Base-by-base conservation (phyloP, 1,140 invertebrate genomes). In the Magallana angulata region DNA sequence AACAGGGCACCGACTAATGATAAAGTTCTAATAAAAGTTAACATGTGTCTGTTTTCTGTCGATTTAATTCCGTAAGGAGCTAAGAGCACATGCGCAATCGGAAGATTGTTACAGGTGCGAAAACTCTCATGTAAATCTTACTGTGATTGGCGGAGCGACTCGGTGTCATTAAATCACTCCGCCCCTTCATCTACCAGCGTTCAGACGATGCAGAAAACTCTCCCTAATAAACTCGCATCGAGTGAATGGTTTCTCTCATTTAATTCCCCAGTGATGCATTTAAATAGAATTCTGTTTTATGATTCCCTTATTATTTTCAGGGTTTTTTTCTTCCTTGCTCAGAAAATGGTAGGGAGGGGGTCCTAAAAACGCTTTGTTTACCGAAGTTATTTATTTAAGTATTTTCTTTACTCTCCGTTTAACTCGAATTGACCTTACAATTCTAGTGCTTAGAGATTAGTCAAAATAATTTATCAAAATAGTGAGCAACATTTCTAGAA, bases 121-220 rank as follows among this genome's bases (percentile, higher is more conserved):
- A 62, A 58, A 87, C 58, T 87, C 86, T 59, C 86, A 87, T 30
- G 58, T 30, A 18, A 76, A 85, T 68, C 62, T 87, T 24, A 24
- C 48, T 87, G 57, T 87, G 81, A 87, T 87, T 87, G 86, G 86
- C 57, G 14, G 81, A 82, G 57, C 56, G 81, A 14, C 18, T 14
- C 56, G 36, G 24, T 76, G 62, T 24, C 57, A 56, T 58, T 84
- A 87, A 87, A 87, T 87, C 86, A 87, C 81, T 87, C 81, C 82
- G 81, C 81, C 81, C 81, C 81, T 82, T 56, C 81, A 56, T n/a
- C 18, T 24, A 82, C 18, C 57, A 57, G 24, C 24, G 68, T 30
- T 24, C 8, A 76, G 68, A 76, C 68, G 24, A 76, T 76, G 24
- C 24, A 30, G 8, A 36, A 64, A 56, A 62, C n/a, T n/a, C 7